phyloP scores from a whole-genome alignment of 1,140 invertebrate genomes.

The Zophobas atratus region DNA sequence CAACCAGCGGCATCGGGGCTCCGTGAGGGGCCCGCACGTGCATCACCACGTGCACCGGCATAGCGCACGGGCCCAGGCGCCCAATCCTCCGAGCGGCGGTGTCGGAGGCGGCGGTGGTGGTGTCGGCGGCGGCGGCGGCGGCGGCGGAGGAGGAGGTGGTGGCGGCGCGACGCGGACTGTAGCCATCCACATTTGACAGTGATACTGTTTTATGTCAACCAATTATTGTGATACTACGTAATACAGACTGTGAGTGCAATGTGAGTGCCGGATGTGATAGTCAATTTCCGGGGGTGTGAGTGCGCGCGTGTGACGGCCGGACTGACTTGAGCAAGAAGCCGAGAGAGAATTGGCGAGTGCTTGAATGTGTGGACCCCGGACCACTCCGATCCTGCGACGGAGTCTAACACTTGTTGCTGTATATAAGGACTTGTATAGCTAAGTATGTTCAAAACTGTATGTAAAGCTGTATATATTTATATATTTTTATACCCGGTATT shows the following conservation, averaged over 20 bases:
- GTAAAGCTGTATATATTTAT: conserved; percentile 59
- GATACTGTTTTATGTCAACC: conserved; percentile 59
- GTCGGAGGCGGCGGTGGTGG: conserved; percentile 31
- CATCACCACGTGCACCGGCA: conserved; percentile 69
- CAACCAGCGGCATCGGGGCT: conserved; percentile 73
- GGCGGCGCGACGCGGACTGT: conserved; percentile 71
- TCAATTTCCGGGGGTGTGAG: conserved; percentile 48
- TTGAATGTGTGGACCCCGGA: conserved; percentile 46
- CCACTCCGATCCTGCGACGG: conserved; percentile 50
- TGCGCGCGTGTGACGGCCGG: conserved; percentile 45
- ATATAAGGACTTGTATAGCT: conserved; percentile 61
- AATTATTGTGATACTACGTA: conserved; percentile 62
- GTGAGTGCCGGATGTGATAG: conserved; percentile 56
- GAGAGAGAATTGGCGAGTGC: conserved; percentile 34
- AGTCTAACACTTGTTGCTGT: conserved; percentile 58
- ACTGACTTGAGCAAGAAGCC: conserved; percentile 24
- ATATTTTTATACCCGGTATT: conserved; percentile 59
- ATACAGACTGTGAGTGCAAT: conserved; percentile 63
- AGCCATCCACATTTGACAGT: conserved; percentile 74
- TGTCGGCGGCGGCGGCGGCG: conserved; percentile 47
- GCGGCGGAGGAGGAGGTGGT: conserved; percentile 63
- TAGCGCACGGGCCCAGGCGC: conserved; percentile 63
- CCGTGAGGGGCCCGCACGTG: conserved; percentile 63
- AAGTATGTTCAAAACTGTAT: conserved; percentile 58
- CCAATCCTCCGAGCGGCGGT: conserved; percentile 57